These are phyloP conservation scores for Cryptotis parvus DNA, from an alignment of 2,113 vertebrate genomes.

Conservation along the genomic window DNA sequence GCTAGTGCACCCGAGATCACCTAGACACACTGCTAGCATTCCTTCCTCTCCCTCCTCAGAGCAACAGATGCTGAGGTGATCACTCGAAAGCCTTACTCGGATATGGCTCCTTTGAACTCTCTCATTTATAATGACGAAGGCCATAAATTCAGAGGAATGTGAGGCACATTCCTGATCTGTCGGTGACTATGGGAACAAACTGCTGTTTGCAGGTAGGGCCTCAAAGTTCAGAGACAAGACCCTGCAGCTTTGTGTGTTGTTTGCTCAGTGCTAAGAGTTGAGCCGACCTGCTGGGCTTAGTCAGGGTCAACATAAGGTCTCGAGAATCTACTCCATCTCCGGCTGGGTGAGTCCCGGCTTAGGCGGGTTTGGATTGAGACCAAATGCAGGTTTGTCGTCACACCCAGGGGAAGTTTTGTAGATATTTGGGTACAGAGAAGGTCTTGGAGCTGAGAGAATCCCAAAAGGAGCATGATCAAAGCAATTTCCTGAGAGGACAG, in stretches of 20 bases:
- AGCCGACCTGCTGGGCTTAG: not conserved
- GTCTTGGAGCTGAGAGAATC: rapidly evolving
- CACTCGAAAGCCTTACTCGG: conserved; percentile 55
- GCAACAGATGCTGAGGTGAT: conserved; percentile 32
- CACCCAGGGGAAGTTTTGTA: not conserved
- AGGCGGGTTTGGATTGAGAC: not conserved
- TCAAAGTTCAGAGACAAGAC: conserved; percentile 52
- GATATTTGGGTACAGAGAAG: not conserved
- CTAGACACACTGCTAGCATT: not conserved
- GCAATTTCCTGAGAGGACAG: not conserved
- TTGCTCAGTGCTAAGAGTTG: conserved; percentile 4
- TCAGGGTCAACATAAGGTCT: not conserved
- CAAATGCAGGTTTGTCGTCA: not conserved
- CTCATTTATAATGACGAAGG: conserved; percentile 63
- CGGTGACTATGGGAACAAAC: conserved; percentile 49
- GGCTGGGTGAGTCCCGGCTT: not conserved
- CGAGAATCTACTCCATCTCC: not conserved
- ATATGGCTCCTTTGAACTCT: conserved; percentile 61
- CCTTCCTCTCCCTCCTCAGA: not conserved
- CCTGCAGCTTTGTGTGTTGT: not conserved
- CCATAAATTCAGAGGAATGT: conserved; percentile 71
- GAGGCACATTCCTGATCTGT: conserved; percentile 60
- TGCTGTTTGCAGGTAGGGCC: conserved; percentile 27
- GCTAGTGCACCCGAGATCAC: not conserved
- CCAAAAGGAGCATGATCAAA: not conserved